Base-by-base conservation (phyloP, 2,888 invertebrate species). In the Atherix ibis region DNA sequence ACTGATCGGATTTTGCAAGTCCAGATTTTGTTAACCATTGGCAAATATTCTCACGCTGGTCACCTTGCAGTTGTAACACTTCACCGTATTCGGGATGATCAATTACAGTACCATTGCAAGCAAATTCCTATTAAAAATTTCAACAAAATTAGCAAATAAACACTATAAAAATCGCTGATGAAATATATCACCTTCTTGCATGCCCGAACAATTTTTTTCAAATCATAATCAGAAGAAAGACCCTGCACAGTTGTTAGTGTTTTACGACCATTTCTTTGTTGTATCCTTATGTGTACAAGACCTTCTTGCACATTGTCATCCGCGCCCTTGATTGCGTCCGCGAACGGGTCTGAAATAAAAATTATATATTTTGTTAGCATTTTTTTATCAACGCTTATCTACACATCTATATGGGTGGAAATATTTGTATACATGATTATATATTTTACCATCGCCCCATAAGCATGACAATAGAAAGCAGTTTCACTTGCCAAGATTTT, bases 71-170 rank as follows among this genome's bases (percentile, higher is more conserved):
- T 67, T 99, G 98, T 53, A 98, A 77, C 58, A 99, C 97, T 73
- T 98, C 97, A 62, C 98, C 98, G 82, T 98, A 98, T 70, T 99
- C 97, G 48, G 95, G 91, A 68, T 98, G 97, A 68, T 98, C 95
- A 56, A 99, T 95, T 64, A 99, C 95, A 62, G 98, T 99, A 64
- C 98, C 98, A 81, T 99, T 99, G 76, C 98, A 99, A 60, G 95
- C 95, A 71, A 98, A 98, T 74, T 98, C 95, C 95, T 89, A 48
- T 13, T 61, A 60, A 42, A 43, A 44, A 37, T 8, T 8, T 22
- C 22, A 22, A 22, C 22, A 22, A 22, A 22, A 22, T 10, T 8
- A 22, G 22, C 22, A 22, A 22, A 6, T 8, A 22, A 22, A 22
- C 10, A 8, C 10, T 8, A 6, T 22, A 22, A 22, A 22, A 22